Conservation (phyloP, 2,113 vertebrate genomes). For the Triplophysa siluroides region DNA sequence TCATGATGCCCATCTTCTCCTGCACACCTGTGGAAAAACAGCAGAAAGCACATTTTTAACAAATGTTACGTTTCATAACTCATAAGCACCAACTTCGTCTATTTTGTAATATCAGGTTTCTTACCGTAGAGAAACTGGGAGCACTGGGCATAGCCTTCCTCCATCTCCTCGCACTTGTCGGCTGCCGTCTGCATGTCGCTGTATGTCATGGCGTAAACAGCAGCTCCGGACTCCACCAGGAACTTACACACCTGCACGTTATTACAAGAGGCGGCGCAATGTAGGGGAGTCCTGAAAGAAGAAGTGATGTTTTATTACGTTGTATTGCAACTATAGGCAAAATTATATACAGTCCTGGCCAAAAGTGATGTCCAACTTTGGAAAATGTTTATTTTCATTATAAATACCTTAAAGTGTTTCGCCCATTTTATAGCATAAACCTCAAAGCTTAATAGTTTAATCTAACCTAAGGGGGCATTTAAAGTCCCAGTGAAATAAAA, state of each 20-base stretch:
- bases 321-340: background rate
- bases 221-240: slow-evolving; percentile 90
- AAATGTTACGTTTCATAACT: too few relatives aligned
- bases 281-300: slow-evolving; percentile 84
- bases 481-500: too few relatives aligned
- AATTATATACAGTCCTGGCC: too few relatives aligned
- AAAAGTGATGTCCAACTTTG: too few relatives aligned
- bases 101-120: slow-evolving; percentile 25
- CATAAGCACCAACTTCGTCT: background rate
- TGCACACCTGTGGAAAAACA: slow-evolving; percentile 81
- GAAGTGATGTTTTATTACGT: background rate
- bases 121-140: slow-evolving; percentile 94
- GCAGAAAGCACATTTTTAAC: background rate
- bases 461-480: too few relatives aligned
- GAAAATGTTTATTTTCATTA: too few relatives aligned
- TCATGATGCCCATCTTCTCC: slow-evolving; percentile 99
- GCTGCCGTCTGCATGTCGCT: slow-evolving; percentile 94
- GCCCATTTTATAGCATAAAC: too few relatives aligned
- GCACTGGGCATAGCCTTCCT: slow-evolving; percentile 93
- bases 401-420: too few relatives aligned
- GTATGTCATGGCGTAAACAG: slow-evolving; percentile 90
- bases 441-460: too few relatives aligned
- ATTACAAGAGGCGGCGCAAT: slow-evolving; percentile 95
- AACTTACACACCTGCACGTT: slow-evolving; percentile 94
- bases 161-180: slow-evolving; percentile 95